Evolutionary conservation across 2,888 invertebrate species (phyloP), one percentile per base, ranked within the genome.

Genomic region (Lasius fuliginosus): DNA sequence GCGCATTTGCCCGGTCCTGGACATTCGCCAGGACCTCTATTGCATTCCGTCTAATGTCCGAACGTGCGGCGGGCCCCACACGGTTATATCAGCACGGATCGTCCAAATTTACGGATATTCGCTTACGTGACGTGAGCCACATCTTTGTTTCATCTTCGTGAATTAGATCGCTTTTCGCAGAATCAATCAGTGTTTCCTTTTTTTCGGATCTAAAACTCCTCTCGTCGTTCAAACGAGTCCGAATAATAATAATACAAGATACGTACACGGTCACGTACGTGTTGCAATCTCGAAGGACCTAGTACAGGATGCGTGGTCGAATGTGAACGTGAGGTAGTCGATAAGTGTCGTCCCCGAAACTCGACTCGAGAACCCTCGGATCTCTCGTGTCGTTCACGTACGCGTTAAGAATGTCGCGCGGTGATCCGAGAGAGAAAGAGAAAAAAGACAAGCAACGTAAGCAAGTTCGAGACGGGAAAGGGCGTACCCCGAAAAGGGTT

Each of bases 1-100:
- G 83, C 65, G 60, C 84, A 85, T 92, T 90, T 86, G 89, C 90
- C 88, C 90, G 87, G 76, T 85, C n/a, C 53, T 94, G 94, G 93
- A 92, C 88, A 90, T 67, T 81, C 86, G 94, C 94, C 94, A 94
- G 93, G 88, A 91, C 89, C 92, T 92, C 92, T 91, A 92, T 94
- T 93, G 92, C 90, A 90, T 92, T 91, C 89, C 90, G 88, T 90
- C 93, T 92, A 91, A 92, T 92, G 91, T 91, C 90, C 88, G 86
- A 87, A 64, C 85, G 81, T 76, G 53, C 53, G 84, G 60, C 67
- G 76, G 60, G 46, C 81, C 67, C 79, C 76, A 73, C 76, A 73
- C 33, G n/a, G 81, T 75, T 87, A 86, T 90, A 89, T 91, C 87
- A 88, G 89, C 40, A 58, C 77, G 84, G 83, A 81, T 86, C 84